Conservation (phyloP, 2,888 invertebrate genomes). For the Hirtodrosophila alboralis region DNA sequence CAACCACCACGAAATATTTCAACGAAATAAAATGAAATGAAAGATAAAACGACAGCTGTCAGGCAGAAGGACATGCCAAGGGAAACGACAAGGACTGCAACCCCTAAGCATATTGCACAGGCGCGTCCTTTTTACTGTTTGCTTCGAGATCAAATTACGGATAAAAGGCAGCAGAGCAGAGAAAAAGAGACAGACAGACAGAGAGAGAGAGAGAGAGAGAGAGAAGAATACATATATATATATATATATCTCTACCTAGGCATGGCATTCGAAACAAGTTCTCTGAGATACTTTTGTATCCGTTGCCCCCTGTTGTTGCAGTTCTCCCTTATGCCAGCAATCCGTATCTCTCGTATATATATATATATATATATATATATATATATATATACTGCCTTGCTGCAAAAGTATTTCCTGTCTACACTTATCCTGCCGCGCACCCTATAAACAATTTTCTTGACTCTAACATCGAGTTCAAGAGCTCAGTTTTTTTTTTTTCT, state of each 20-base stretch:
- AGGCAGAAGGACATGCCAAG: slow-evolving; percentile 13
- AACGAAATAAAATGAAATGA: slow-evolving; percentile 5
- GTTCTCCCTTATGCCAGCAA: slow-evolving; percentile 28
- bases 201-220: slow-evolving; percentile 1
- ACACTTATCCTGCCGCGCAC: slow-evolving; percentile 54
- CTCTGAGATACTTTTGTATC: slow-evolving; percentile 42
- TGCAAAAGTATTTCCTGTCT: slow-evolving; percentile 60
- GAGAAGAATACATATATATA: slow-evolving; percentile 3
- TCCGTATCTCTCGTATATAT: slow-evolving; percentile 20
- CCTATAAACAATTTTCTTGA: slow-evolving; percentile 64
- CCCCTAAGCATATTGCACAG: slow-evolving; percentile 77
- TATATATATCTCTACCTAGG: slow-evolving; percentile 48
- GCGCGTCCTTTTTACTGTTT: slow-evolving; percentile 74
- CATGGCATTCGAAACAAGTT: slow-evolving; percentile 46
- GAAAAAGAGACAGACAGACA: neutral
- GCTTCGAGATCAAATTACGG: slow-evolving; percentile 72
- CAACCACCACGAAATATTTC: slow-evolving; percentile 9
- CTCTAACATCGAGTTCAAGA: slow-evolving; percentile 37
- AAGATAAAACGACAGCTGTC: slow-evolving; percentile 57
- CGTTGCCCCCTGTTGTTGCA: slow-evolving; percentile 20
- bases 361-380: no score
- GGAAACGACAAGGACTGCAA: slow-evolving; percentile 40
- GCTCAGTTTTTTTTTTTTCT: no score
- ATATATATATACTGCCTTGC: no score
- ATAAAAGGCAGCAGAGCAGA: slow-evolving; percentile 47